Base-by-base conservation (phyloP, 2,888 invertebrate species). In the Orthosia gothica region DNA sequence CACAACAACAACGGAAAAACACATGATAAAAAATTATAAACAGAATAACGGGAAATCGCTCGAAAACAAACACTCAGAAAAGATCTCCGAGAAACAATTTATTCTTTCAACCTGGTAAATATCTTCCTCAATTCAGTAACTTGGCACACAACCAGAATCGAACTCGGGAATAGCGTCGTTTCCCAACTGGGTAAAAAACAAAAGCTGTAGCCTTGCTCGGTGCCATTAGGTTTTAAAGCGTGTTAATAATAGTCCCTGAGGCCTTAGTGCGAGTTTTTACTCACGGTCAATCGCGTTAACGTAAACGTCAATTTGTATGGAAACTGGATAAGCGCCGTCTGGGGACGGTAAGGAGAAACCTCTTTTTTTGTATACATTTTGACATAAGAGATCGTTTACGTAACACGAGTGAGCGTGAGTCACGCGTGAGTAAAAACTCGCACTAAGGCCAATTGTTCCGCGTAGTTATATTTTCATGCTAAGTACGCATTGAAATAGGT, bases 81-180 rank as follows among this genome's bases (percentile, higher is more conserved):
- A 49, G 12, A 67, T 47, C 23, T 52, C 47, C 2, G 23, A 59
- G 58, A 76, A 49, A 1, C 0, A 11, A 1, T 1, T 9, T 40
- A 16, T 23, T 55, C 58, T 23, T 32, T 9, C 15, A 23, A 70
- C 57, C 52, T 26, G 40, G 5, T n/a, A 47, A 70, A 54, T 58
- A 68, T 54, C 32, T 75, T 52, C 12, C 50, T 62, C 20, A n/a
- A 12, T 65, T 32, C 18, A 57, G 52, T 62, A 70, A 76, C 50
- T 81, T 79, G 79, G 79, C 79, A 62, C n/a, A 3, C 13, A 12
- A 4, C 64, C 77, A 79, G 61, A 65, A 76, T 40, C 13, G n/a
- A 26, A 64, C 15, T 69, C 63, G 7, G 59, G 26, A 54, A 67
- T 26, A 55, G 47, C 70, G 59, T 59, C 26, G 45, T 47, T 52